phyloP scores from a whole-genome alignment of 1,140 invertebrate species.

The Procambarus clarkii region DNA sequence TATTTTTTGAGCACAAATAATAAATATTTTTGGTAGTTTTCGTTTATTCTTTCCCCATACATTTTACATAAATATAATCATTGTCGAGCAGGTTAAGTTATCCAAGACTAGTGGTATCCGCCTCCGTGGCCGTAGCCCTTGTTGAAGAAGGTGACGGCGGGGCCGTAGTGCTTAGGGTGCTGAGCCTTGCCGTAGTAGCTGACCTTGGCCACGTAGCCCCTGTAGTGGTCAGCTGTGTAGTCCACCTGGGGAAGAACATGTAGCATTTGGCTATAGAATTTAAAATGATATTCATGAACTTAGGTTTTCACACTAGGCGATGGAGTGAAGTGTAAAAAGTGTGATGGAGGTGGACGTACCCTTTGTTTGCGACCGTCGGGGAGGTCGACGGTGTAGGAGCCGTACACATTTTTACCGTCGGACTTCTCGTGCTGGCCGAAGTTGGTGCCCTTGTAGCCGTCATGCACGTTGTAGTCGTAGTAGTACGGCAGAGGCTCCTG shows the following conservation, averaged over 20 bases:
- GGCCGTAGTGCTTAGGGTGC: constrained; percentile 54
- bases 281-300: neutral
- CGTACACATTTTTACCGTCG: constrained; percentile 66
- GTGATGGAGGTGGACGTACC: constrained; percentile 19
- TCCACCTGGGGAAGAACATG: constrained; percentile 24
- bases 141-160: constrained; percentile 38
- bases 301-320: no score
- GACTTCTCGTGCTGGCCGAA: constrained; percentile 70
- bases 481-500: constrained; percentile 63
- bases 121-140: neutral
- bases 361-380: constrained; percentile 64
- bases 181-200: constrained; percentile 57
- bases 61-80: neutral
- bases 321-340: constrained; percentile 73
- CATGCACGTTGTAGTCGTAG: constrained; percentile 70
- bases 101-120: neutral
- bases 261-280: neutral
- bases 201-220: constrained; percentile 57
- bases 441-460: constrained; percentile 70
- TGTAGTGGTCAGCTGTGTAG: constrained; percentile 53
- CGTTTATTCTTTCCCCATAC: neutral
- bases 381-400: constrained; percentile 54
- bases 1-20: no score
- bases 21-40: neutral
- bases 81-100: neutral